Evolutionary conservation across 2,797 vertebrate species (phyloP).

Genomic region (Melanitta fusca): DNA sequence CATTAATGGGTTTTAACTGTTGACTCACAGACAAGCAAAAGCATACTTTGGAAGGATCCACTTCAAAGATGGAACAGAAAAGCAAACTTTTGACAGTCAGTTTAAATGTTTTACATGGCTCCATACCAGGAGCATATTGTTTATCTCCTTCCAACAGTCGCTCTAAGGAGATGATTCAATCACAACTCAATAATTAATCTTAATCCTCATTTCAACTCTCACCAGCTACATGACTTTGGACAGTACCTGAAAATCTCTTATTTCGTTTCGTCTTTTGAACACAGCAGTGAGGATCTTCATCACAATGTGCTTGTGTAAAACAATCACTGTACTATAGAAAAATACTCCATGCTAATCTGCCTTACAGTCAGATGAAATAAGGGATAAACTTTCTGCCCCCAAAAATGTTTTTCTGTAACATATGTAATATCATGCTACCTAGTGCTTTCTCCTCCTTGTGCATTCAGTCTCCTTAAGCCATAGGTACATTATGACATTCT

Average conservation of each 20-base stretch:
- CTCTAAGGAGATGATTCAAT: not conserved
- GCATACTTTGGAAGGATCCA: not conserved
- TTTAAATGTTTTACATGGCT: not conserved
- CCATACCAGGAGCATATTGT: not conserved
- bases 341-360: not conserved
- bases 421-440: not conserved
- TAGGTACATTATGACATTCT: not conserved
- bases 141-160: not conserved
- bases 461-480: not conserved
- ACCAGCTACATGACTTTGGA: not conserved
- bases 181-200: not conserved
- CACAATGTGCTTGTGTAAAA: not conserved
- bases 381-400: not conserved
- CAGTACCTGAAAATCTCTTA: not conserved
- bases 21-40: not conserved
- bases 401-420: not conserved
- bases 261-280: not conserved
- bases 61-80: not conserved
- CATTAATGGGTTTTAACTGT: not conserved
- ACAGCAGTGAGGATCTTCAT: not conserved
- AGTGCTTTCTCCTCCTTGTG: not conserved
- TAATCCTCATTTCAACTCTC: not conserved
- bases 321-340: not conserved
- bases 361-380: not conserved
- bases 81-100: not conserved